Evolutionary conservation across 1,140 invertebrate genomes (phyloP), one percentile per base, ranked within the genome.

Genomic region (Teleopsis dalmanni): DNA sequence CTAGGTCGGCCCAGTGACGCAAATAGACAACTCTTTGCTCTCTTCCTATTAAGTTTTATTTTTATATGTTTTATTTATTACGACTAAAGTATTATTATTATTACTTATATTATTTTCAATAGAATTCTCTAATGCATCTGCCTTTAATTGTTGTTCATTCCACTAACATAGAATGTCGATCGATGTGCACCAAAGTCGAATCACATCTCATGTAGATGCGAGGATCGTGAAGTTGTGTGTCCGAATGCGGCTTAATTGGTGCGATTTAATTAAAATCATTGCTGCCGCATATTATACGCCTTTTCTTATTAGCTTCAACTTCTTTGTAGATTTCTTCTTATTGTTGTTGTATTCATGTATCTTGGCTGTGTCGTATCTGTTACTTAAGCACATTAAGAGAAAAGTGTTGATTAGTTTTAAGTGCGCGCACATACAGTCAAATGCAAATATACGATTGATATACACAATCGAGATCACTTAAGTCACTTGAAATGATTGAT

Each of bases 261-360:
- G 64, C 64, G 64, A 67, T 67, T 66, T 62, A 67, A 67, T 67
- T 66, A 67, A 66, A 66, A 62, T 62, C 63, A 56, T 66, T 63
- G 56, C 47, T 55, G 31, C 16, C 14, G 41, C 25, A 43, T 26
- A 43, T 25, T 19, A 26, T 43, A 19, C 41, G 16, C 26, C 40
- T 42, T 6, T 13, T 11, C n/a, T 22, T 13, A 29, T 16, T 4
- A 8, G 18, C 40, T 18, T 0, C n/a, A 9, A 26, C 22, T 14
- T 25, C 5, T 2, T 21, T 21, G 13, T 13, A 38, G 36, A 18
- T 18, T 38, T 21, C 19, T 38, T 13, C 18, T 21, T 38, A 38
- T 21, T 38, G 36, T 21, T 21, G 13, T 14, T 37, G 36, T 11
- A 3, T 23, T 40, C 10, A 21, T 40, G 21, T 7, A 21, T 19